Percentiles rank a stretch among this genome's conserved stretches.
Evolutionary conservation across 2,888 invertebrate genomes (phyloP).

Genomic region (Neocrepidodera transversa): DNA sequence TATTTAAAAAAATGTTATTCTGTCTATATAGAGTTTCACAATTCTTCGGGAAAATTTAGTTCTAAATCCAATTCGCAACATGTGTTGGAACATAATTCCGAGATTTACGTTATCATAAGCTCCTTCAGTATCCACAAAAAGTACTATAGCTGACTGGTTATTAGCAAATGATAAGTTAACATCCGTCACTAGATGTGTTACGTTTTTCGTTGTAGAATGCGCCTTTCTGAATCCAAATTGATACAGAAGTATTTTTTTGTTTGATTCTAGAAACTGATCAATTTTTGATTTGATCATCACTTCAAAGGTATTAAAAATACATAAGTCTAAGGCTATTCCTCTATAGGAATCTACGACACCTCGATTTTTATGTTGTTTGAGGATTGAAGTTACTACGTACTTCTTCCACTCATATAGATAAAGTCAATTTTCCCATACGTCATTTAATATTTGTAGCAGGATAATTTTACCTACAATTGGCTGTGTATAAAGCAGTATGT

Average conservation of each 20-base stretch:
- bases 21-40: background rate
- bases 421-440: background rate
- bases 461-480: background rate
- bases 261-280: background rate
- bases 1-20: too few relatives aligned
- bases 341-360: background rate
- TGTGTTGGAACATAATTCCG: background rate
- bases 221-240: slow-evolving; percentile 21
- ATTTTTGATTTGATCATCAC: background rate
- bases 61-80: background rate
- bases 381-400: background rate
- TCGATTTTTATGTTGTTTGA: background rate
- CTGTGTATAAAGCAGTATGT: background rate
- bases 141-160: background rate
- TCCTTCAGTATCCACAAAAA: background rate
- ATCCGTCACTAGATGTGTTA: slow-evolving; percentile 13
- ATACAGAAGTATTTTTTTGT: background rate
- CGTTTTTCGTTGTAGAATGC: slow-evolving; percentile 13
- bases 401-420: background rate
- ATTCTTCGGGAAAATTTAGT: background rate
- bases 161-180: background rate
- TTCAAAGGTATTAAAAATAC: background rate
- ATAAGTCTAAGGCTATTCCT: background rate
- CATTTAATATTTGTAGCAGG: background rate
- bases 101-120: slow-evolving; percentile 6